These are phyloP conservation scores for Amphiura filiformis DNA, from an alignment of 35 echinoderm and acorn worm species.

Conservation along the genomic window DNA sequence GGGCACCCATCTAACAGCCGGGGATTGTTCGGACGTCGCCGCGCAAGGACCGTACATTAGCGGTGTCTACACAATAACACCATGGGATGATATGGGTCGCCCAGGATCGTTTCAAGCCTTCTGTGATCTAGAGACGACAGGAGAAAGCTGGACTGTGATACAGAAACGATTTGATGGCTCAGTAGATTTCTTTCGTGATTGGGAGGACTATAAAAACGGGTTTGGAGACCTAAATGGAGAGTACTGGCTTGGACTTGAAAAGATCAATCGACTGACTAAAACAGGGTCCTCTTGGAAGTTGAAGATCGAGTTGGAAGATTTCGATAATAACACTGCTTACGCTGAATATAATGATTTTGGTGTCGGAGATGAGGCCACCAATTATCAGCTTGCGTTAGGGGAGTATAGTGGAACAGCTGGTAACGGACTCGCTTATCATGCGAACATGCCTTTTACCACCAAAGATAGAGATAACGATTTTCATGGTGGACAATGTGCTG, in stretches of 20 bases:
- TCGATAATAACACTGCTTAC: background rate
- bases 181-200: background rate
- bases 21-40: too few species aligned
- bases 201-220: slow-evolving; percentile 17
- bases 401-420: too few species aligned
- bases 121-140: background rate
- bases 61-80: background rate
- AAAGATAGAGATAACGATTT: background rate
- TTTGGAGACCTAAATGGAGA: slow-evolving; percentile 15
- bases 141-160: background rate
- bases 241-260: slow-evolving; percentile 21
- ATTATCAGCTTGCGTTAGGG: background rate
- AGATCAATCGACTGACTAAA: background rate
- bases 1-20: background rate
- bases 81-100: background rate
- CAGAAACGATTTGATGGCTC: too few species aligned
- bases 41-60: background rate
- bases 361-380: background rate
- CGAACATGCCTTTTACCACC: background rate
- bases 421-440: background rate
- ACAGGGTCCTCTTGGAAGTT: background rate
- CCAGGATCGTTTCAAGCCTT: background rate
- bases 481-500: background rate
- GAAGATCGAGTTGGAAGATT: background rate
- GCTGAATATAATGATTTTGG: background rate